These are phyloP conservation scores for Caenorhabditis macrosperma DNA, from an alignment of 2,888 invertebrate species.

Conservation along the genomic window DNA sequence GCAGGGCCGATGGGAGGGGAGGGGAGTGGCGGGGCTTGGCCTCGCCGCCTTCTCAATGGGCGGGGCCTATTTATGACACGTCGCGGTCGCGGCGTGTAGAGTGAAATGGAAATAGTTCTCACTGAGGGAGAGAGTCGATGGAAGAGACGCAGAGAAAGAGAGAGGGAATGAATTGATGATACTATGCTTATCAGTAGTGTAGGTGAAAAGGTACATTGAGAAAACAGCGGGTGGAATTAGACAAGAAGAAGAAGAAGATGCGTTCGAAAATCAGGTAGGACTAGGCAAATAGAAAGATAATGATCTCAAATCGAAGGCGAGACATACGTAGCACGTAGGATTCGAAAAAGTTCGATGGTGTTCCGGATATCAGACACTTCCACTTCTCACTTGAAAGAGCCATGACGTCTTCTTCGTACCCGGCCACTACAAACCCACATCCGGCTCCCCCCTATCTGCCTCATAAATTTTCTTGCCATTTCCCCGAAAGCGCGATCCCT, in stretches of 20 bases:
- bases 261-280: background rate
- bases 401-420: too few species aligned
- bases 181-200: too few species aligned
- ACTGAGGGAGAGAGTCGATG: too few species aligned
- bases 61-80: constrained; percentile 54
- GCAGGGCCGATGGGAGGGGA: too few species aligned
- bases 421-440: too few species aligned
- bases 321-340: constrained; percentile 15
- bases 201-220: too few species aligned
- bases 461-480: background rate
- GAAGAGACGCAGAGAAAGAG: too few species aligned
- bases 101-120: too few species aligned
- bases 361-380: constrained; percentile 25
- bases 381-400: background rate
- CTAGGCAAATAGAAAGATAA: constrained; percentile 21
- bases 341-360: constrained; percentile 28
- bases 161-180: too few species aligned
- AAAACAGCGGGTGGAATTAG: too few species aligned
- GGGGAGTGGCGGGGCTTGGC: constrained; percentile 51
- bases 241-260: too few species aligned
- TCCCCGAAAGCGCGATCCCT: background rate
- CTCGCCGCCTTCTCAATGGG: constrained; percentile 35
- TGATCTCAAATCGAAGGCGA: constrained; percentile 12
- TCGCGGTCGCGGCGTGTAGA: too few species aligned
- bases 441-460: background rate